Percentiles rank a stretch among this genome's conserved stretches.
Conservation (phyloP, 2,797 vertebrate genomes). For the Tragelaphus oryx region DNA sequence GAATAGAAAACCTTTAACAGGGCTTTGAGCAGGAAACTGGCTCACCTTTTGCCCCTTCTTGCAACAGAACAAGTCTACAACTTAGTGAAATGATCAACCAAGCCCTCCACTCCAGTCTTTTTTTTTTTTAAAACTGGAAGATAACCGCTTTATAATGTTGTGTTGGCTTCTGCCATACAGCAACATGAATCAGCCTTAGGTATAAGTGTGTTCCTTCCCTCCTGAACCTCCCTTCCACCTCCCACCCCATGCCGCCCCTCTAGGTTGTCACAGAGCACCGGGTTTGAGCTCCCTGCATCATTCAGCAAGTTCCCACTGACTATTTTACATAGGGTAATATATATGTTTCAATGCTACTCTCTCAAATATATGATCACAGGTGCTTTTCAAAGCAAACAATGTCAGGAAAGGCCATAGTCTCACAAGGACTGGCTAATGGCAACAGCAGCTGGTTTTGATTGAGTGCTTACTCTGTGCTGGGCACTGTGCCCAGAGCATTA, state of each 20-base stretch:
- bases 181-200: neutral
- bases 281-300: neutral
- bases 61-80: neutral
- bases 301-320: neutral
- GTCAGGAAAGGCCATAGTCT: neutral
- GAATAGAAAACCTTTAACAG: constrained; percentile 53
- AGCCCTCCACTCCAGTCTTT: neutral
- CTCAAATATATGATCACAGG: neutral
- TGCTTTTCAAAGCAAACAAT: neutral
- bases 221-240: neutral
- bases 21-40: neutral
- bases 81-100: neutral
- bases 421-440: neutral
- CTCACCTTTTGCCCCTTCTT: constrained; percentile 45
- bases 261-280: neutral
- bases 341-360: neutral
- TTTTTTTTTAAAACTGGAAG: neutral
- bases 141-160: neutral
- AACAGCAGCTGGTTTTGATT: neutral
- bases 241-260: neutral
- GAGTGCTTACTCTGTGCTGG: neutral
- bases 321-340: neutral
- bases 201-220: neutral
- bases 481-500: neutral
- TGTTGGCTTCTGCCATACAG: neutral